A percentile compares a stretch with the other conserved stretches of the same genome.
phyloP scores from a whole-genome alignment of 2,888 invertebrate genomes.

The Polyommatus iphigenia region DNA sequence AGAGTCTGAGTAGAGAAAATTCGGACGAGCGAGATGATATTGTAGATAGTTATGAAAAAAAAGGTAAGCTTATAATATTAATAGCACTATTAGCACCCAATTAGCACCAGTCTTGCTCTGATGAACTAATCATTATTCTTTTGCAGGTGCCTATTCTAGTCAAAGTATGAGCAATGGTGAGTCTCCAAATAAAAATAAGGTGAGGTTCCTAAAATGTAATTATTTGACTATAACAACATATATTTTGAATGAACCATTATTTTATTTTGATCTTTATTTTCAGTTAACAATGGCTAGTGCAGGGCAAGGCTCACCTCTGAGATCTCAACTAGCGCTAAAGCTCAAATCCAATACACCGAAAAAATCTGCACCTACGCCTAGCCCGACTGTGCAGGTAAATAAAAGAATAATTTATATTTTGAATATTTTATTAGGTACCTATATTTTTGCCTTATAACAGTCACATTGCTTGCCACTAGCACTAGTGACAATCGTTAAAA shows the following conservation, averaged over 20 bases:
- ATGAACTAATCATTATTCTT: conserved; percentile 24
- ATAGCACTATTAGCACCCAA: no score
- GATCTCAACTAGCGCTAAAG: conserved; percentile 85
- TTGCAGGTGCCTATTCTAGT: conserved; percentile 64
- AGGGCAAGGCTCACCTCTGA: conserved; percentile 87
- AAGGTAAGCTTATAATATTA: no score
- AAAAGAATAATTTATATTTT: not conserved
- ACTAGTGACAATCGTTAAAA: not conserved
- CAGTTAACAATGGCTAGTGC: conserved; percentile 77
- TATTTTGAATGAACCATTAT: not conserved
- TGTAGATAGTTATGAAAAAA: conserved; percentile 64
- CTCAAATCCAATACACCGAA: conserved; percentile 81
- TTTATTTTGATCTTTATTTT: conserved; percentile 44
- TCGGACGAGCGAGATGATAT: conserved; percentile 64
- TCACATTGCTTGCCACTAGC: not conserved
- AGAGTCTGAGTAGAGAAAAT: conserved; percentile 64
- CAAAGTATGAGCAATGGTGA: conserved; percentile 69
- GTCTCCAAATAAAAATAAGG: conserved; percentile 73
- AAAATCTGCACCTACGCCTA: conserved; percentile 66
- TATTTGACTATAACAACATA: no score
- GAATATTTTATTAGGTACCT: not conserved
- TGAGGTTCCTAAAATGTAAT: conserved; percentile 39
- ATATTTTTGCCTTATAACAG: no score
- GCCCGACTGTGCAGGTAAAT: conserved; percentile 72
- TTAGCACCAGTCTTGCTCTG: no score